These are phyloP conservation scores for Amorpha juglandis DNA, from an alignment of 2,888 invertebrate species.

Conservation along the genomic window DNA sequence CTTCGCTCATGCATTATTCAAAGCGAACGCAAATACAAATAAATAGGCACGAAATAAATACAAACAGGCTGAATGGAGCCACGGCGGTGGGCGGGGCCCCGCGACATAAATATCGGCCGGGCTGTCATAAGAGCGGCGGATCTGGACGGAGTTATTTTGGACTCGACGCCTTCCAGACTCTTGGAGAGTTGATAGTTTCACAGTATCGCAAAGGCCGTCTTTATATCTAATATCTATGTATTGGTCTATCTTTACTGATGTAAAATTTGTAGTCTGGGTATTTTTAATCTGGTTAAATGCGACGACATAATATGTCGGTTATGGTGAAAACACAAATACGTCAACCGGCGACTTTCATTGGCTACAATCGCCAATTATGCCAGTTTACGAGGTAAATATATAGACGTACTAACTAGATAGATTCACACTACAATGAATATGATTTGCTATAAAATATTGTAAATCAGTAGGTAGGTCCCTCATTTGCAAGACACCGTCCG, in stretches of 20 bases:
- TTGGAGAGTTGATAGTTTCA: background rate
- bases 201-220: background rate
- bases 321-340: no score
- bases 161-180: conserved; percentile 51
- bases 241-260: background rate
- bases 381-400: no score
- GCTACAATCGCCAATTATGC: no score
- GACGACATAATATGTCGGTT: no score
- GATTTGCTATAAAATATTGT: no score
- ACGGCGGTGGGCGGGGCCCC: conserved; percentile 78
- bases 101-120: conserved; percentile 81
- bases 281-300: no score
- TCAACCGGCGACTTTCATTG: no score
- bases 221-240: background rate
- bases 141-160: conserved; percentile 76
- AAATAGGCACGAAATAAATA: conserved; percentile 84
- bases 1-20: conserved; percentile 83
- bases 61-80: conserved; percentile 83
- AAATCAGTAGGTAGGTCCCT: no score
- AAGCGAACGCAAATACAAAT: conserved; percentile 82
- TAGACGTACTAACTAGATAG: no score
- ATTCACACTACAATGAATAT: no score
- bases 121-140: conserved; percentile 78
- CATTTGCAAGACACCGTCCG: no score
- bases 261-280: no score